Evolutionary conservation across 2,888 invertebrate species (phyloP).

Genomic region (Sinopyrophorus schimmeli): DNA sequence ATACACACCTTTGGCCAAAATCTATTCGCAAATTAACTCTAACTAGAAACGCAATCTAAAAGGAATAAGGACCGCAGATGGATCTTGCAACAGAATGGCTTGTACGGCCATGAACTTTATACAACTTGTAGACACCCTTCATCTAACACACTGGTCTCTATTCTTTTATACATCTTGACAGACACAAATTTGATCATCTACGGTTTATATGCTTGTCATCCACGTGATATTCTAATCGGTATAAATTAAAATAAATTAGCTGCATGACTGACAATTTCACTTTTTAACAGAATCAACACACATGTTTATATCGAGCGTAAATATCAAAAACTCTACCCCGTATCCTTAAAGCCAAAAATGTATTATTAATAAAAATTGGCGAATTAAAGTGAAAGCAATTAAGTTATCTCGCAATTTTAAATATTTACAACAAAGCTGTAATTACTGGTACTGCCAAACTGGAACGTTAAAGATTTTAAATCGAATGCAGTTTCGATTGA

Average conservation of each 20-base stretch:
- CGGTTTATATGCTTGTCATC: slow-evolving; percentile 31
- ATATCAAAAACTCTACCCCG: no score
- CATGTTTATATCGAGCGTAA: slow-evolving; percentile 7
- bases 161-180: slow-evolving; percentile 27
- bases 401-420: no score
- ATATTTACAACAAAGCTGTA: no score
- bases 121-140: slow-evolving; percentile 25
- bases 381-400: no score
- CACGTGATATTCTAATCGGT: slow-evolving; percentile 32
- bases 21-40: slow-evolving; percentile 23
- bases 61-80: slow-evolving; percentile 15
- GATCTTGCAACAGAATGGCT: slow-evolving; percentile 22
- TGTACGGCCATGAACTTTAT: slow-evolving; percentile 31
- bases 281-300: slow-evolving; percentile 21
- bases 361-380: no score
- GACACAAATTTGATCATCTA: slow-evolving; percentile 32
- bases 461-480: no score
- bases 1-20: no score
- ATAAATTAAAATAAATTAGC: slow-evolving; percentile 33
- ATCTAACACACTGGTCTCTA: slow-evolving; percentile 28
- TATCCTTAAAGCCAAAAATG: no score
- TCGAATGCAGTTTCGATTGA: no score
- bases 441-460: no score
- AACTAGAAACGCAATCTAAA: slow-evolving; percentile 19
- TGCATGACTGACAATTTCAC: slow-evolving; percentile 28